phyloP scores from a whole-genome alignment of 2,888 invertebrate species.

The Cerastoderma edule region DNA sequence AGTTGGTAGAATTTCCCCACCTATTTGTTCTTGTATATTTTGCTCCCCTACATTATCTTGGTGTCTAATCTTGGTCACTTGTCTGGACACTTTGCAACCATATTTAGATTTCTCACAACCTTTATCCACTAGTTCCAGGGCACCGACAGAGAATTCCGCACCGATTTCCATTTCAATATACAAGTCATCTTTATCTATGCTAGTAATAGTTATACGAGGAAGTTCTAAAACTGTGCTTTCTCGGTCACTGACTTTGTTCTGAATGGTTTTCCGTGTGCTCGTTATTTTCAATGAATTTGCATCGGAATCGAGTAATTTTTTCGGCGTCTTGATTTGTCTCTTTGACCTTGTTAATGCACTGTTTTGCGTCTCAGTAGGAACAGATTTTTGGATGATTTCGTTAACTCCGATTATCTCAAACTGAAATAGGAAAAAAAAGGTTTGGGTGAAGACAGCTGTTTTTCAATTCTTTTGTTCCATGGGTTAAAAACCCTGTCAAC shows the following conservation, averaged over 20 bases:
- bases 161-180: slow-evolving; percentile 31
- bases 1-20: neutral
- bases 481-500: too few species aligned
- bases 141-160: slow-evolving; percentile 20
- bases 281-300: neutral
- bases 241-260: neutral
- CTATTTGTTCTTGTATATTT: neutral
- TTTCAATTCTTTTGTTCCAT: too few species aligned
- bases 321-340: slow-evolving; percentile 16
- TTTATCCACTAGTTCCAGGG: slow-evolving; percentile 24
- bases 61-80: neutral
- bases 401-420: too few species aligned
- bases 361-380: too few species aligned
- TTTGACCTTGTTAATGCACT: slow-evolving; percentile 6
- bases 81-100: slow-evolving; percentile 22
- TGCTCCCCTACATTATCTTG: neutral
- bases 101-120: slow-evolving; percentile 30
- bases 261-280: neutral
- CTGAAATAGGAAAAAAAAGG: too few species aligned
- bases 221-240: neutral
- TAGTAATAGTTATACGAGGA: neutral
- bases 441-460: too few species aligned
- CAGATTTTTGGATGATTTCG: too few species aligned
- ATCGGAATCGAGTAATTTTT: slow-evolving; percentile 16
- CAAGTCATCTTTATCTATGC: slow-evolving; percentile 16